These are phyloP conservation scores for Habropoda laboriosa DNA, from an alignment of 1,140 invertebrate genomes.

Conservation along the genomic window DNA sequence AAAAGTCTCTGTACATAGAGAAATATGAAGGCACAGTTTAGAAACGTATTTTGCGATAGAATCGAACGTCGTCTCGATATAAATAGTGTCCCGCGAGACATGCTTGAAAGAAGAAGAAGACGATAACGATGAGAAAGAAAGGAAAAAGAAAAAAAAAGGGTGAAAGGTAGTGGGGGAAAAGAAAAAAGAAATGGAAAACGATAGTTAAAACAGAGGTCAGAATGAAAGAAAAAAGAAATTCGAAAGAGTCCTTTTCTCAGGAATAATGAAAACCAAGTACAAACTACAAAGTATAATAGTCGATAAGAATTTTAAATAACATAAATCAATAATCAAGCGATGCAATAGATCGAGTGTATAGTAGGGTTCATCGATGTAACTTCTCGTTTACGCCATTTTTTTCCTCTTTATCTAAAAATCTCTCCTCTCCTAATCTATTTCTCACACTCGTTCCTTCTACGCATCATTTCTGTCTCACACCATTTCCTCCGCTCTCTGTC, in stretches of 20 bases:
- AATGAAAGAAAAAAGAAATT: constrained; percentile 17
- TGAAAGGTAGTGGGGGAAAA: neutral
- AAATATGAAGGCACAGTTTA: constrained; percentile 43
- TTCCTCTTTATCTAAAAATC: too few species aligned
- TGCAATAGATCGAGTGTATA: constrained; percentile 75
- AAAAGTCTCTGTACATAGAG: constrained; percentile 68
- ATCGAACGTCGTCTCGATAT: constrained; percentile 19
- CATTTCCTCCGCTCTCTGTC: neutral
- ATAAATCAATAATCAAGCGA: constrained; percentile 72
- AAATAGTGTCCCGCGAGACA: too few species aligned
- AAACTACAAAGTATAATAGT: constrained; percentile 81
- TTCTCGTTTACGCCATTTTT: constrained; percentile 21
- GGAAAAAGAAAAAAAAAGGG: neutral
- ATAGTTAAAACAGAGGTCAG: constrained; percentile 28
- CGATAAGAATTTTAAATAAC: constrained; percentile 74
- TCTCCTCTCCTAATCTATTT: too few species aligned
- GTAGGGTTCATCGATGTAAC: constrained; percentile 60
- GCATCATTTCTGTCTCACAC: neutral
- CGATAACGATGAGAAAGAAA: constrained; percentile 3
- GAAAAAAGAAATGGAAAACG: neutral
- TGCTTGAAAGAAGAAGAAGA: constrained; percentile 24
- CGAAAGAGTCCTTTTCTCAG: constrained; percentile 73
- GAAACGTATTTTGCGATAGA: constrained; percentile 51
- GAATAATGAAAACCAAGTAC: constrained; percentile 79
- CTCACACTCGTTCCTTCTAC: neutral